Evolutionary conservation across 2,888 invertebrate genomes (phyloP).

Genomic region (Protophormia terraenovae): DNA sequence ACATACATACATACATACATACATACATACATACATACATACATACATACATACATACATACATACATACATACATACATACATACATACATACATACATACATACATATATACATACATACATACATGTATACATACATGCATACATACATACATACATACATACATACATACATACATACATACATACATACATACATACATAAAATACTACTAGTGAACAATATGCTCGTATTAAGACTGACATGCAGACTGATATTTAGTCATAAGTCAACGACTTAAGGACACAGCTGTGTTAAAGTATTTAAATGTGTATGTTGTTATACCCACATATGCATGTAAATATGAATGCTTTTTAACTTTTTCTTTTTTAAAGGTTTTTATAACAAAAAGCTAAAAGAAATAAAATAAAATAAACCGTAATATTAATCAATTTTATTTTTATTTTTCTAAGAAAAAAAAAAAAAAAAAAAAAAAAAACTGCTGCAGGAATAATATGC

Average conservation of each 20-base stretch:
- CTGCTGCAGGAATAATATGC: too few species aligned
- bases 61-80: not conserved
- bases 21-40: not conserved
- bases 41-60: not conserved
- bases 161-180: not conserved
- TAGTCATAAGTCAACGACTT: slow-evolving; percentile 43
- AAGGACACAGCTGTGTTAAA: slow-evolving; percentile 28
- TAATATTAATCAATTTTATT: too few species aligned
- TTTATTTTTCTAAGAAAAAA: too few species aligned
- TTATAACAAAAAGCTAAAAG: too few species aligned
- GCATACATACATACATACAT: not conserved
- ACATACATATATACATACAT: too few species aligned
- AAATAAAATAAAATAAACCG: too few species aligned
- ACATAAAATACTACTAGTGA: not conserved
- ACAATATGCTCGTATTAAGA: not conserved
- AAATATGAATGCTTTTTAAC: not conserved
- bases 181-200: not conserved
- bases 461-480: too few species aligned
- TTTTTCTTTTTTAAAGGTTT: too few species aligned
- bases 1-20: not conserved
- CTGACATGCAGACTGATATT: slow-evolving; percentile 1
- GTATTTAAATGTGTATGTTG: not conserved
- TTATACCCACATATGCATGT: not conserved
- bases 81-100: not conserved
- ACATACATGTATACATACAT: not conserved